Percentiles rank a stretch among this genome's conserved stretches.
Conservation (phyloP, 2,113 vertebrate genomes). For the Cisticola juncidis region DNA sequence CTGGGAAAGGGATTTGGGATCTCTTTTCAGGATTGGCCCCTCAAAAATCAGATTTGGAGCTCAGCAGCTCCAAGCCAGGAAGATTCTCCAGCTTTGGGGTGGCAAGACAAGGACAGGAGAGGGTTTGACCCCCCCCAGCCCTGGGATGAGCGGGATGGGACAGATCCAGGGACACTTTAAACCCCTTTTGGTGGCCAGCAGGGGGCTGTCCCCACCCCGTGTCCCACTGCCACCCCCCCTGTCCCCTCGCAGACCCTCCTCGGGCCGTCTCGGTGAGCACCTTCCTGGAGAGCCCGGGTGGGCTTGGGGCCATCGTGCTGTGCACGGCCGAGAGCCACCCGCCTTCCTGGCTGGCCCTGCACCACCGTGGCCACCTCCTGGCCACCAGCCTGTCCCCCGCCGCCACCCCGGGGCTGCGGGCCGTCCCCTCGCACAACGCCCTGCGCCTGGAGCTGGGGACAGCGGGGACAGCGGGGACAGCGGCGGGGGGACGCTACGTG, state of each 20-base stretch:
- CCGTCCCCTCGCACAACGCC: conserved; percentile 39
- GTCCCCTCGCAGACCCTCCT: conserved; percentile 56
- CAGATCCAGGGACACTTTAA: fast-evolving
- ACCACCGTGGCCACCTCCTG: conserved; percentile 21
- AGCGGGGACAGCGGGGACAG: too few species aligned
- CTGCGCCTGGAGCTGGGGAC: conserved; percentile 58
- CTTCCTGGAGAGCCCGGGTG: conserved; percentile 66
- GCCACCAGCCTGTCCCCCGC: conserved; percentile 19
- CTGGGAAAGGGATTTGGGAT: too few species aligned
- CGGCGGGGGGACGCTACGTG: conserved; percentile 47
- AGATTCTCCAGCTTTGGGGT: too few species aligned
- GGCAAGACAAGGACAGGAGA: fast-evolving
- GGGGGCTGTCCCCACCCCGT: fast-evolving
- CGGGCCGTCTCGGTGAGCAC: conserved; percentile 32
- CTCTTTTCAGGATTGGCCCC: too few species aligned
- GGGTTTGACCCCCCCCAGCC: fast-evolving
- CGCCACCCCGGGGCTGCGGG: fast-evolving
- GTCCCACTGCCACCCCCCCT: neutral
- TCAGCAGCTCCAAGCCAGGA: too few species aligned
- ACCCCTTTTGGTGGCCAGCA: fast-evolving
- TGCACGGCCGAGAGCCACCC: conserved; percentile 72
- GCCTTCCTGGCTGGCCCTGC: conserved; percentile 45
- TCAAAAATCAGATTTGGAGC: too few species aligned
- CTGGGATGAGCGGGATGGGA: fast-evolving
- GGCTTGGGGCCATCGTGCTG: conserved; percentile 45